These are phyloP conservation scores for Esox masquinongy DNA, from an alignment of 2,797 vertebrate species.

Conservation along the genomic window DNA sequence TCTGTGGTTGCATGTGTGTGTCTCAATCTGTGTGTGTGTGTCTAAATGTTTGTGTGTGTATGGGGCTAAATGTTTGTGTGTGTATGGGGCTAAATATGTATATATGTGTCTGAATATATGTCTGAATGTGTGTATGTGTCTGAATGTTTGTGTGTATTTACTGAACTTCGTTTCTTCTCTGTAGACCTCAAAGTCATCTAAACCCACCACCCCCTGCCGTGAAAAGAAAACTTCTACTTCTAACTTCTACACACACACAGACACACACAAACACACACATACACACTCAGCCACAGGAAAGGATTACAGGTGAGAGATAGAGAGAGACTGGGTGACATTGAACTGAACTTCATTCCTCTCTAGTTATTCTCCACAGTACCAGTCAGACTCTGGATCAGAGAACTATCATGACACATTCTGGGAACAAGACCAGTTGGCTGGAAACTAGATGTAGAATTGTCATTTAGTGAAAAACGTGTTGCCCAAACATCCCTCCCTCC, in stretches of 20 bases:
- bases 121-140: neutral
- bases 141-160: neutral
- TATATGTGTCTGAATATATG: no score
- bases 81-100: no score
- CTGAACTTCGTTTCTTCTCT: neutral
- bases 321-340: conserved; percentile 22
- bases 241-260: conserved; percentile 61
- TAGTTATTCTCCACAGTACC: neutral
- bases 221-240: conserved; percentile 53
- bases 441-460: no score
- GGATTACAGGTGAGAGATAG: neutral
- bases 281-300: neutral
- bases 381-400: no score
- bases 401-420: no score
- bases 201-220: conserved; percentile 33
- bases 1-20: no score
- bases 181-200: conserved; percentile 17
- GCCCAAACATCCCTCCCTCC: neutral
- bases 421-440: no score
- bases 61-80: no score
- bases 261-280: conserved; percentile 30
- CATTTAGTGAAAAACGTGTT: no score
- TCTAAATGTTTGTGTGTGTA: no score
- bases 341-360: neutral
- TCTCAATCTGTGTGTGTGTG: no score